Conservation (phyloP, 2,888 invertebrate species). For the Chironomus riparius region DNA sequence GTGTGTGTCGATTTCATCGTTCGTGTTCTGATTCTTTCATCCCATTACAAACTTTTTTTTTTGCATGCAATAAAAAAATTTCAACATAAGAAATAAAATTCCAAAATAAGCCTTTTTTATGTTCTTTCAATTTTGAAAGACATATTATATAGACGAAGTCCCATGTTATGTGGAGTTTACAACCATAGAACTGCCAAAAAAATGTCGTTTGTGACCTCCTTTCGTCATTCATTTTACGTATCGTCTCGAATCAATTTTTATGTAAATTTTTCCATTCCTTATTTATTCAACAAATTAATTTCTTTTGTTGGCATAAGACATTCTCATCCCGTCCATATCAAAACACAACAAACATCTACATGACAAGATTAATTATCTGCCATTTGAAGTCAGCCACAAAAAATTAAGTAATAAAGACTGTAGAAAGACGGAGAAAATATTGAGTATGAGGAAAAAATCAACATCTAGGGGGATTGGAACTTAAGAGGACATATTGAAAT, state of each 20-base stretch:
- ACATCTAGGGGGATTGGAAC: background rate
- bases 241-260: background rate
- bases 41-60: background rate
- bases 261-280: background rate
- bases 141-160: background rate
- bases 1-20: background rate
- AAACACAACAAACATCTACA: background rate
- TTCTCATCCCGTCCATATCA: background rate
- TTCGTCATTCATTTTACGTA: background rate
- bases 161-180: too few species aligned
- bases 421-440: background rate
- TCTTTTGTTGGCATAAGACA: background rate
- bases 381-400: background rate
- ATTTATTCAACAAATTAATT: background rate
- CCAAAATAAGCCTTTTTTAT: slow-evolving; percentile 8
- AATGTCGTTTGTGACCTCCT: background rate
- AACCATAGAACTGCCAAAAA: background rate
- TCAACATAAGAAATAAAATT: slow-evolving; percentile 12
- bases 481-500: too few species aligned
- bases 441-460: background rate
- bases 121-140: background rate
- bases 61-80: slow-evolving; percentile 15
- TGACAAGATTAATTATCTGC: slow-evolving; percentile 25
- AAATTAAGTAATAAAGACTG: background rate
- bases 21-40: slow-evolving; percentile 17